Evolutionary conservation across 1,140 invertebrate genomes (phyloP), one percentile per base, ranked within the genome.

Genomic region (Matsumurasca onukii): DNA sequence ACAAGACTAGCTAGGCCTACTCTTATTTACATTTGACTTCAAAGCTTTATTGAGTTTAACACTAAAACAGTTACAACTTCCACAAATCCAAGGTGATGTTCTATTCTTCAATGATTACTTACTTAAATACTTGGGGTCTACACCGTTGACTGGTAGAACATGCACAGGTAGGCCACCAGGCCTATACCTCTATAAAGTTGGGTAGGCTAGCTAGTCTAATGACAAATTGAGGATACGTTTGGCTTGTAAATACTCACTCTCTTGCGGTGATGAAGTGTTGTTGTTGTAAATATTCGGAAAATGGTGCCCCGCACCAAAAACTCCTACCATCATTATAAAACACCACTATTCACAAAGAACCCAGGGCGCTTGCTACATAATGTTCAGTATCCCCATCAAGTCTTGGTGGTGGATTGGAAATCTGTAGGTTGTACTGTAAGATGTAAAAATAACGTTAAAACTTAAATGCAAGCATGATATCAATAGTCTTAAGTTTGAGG

Each of bases 251-350:
- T 27, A 59, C 31, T 65, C 45, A 72, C 68, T 52, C 66, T 68
- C 68, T n/a, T 48, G 31, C 64, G 65, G 65, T 34, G 59, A 63
- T 67, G 49, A 20, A 25, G 49, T 31, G 31, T 51, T 67, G 57
- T 55, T 67, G 24, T 29, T 63, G 59, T 68, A 31, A 57, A 30
- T 34, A 34, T 31, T 63, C n/a, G 49, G 49, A 39, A 72, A 29
- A 48, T 63, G 66, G 65, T 72, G 68, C 65, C 45, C 64, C 22
- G 68, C 71, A 72, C 68, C 71, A 51, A 51, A 69, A 15, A 69
- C 34, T 34, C 68, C 68, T 51, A 72, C 63, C 68, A 72, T 72
- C 68, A 72, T 72, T 63, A 63, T 63, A n/a, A 20, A 51, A 51
- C 49, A n/a, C n/a, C n/a, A n/a, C n/a, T n/a, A n/a, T n/a, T n/a